Evolutionary conservation across 2,113 vertebrate genomes (phyloP).

Genomic region (Tragelaphus imberbis): DNA sequence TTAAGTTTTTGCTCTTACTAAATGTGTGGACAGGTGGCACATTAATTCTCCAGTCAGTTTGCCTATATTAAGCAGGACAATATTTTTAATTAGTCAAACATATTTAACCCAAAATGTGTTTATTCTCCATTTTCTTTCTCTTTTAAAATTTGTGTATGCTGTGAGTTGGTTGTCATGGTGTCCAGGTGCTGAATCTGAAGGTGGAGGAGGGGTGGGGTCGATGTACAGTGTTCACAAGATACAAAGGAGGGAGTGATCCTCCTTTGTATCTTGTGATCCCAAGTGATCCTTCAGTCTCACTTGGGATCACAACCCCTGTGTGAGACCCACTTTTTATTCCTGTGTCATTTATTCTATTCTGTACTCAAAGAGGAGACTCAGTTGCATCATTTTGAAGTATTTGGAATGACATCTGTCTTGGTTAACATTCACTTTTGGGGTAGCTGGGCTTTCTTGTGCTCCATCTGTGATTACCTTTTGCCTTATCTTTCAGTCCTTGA

Average conservation of each 20-base stretch:
- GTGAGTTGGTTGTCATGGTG: not conserved
- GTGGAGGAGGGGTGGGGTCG: not conserved
- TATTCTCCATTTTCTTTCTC: not conserved
- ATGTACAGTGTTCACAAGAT: no score
- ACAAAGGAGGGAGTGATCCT: not conserved
- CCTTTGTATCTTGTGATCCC: no score
- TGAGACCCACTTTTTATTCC: not conserved
- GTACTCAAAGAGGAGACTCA: not conserved
- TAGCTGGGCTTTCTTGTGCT: not conserved
- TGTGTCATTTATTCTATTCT: not conserved
- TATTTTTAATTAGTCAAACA: conserved; percentile 60
- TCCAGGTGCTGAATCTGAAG: not conserved
- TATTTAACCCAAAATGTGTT: conserved; percentile 25
- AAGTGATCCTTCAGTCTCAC: not conserved
- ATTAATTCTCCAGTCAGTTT: conserved; percentile 30
- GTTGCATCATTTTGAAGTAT: not conserved
- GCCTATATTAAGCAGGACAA: conserved; percentile 52
- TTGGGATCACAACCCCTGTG: not conserved
- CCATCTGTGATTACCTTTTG: not conserved
- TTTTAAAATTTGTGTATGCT: not conserved
- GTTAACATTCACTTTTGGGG: not conserved
- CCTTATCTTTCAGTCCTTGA: not conserved
- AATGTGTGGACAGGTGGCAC: conserved; percentile 1
- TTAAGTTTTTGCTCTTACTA: not conserved
- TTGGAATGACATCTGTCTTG: not conserved